Evolutionary conservation across 2,113 vertebrate genomes (phyloP).

Genomic region (Syngnathoides biaculeatus): DNA sequence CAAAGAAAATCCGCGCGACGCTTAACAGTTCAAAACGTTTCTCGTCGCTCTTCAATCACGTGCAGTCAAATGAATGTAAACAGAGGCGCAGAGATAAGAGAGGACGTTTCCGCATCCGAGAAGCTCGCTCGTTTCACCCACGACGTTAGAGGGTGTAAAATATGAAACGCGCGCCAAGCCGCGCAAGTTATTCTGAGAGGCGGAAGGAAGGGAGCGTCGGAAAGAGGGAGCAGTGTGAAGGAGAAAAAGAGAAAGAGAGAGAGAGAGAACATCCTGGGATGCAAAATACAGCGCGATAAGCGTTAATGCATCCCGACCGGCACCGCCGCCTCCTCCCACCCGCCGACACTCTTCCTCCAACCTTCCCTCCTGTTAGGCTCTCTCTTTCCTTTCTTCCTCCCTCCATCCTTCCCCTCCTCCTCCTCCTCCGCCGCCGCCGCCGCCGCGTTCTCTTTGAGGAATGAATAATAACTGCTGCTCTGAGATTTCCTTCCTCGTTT

Average conservation of each 20-base stretch:
- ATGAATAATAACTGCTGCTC: constrained; percentile 77
- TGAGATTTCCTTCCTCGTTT: constrained; percentile 74
- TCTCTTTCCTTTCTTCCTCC: constrained; percentile 62
- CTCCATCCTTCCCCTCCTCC: constrained; percentile 45
- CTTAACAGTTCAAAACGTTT: constrained; percentile 3
- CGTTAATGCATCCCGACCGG: constrained; percentile 65
- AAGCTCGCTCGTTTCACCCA: constrained; percentile 20
- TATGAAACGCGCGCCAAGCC: constrained; percentile 40
- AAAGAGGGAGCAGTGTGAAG: constrained; percentile 33
- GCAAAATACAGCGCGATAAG: constrained; percentile 67
- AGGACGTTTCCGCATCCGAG: not conserved
- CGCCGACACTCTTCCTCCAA: constrained; percentile 21
- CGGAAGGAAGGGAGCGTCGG: constrained; percentile 11
- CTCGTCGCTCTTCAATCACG: constrained; percentile 15
- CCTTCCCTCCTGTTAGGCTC: constrained; percentile 60
- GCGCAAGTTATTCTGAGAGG: constrained; percentile 52
- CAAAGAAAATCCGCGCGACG: not conserved
- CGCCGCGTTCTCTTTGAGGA: constrained; percentile 71
- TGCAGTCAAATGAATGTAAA: constrained; percentile 24
- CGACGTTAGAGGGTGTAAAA: constrained; percentile 25
- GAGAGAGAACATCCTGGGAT: constrained; percentile 57
- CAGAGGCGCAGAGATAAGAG: constrained; percentile 12
- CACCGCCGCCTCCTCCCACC: constrained; percentile 18
- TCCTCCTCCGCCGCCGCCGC: constrained; percentile 35
- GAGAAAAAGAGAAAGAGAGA: constrained; percentile 14